Evolutionary conservation across 2,888 invertebrate genomes (phyloP).

Genomic region (Heliconius aoede): DNA sequence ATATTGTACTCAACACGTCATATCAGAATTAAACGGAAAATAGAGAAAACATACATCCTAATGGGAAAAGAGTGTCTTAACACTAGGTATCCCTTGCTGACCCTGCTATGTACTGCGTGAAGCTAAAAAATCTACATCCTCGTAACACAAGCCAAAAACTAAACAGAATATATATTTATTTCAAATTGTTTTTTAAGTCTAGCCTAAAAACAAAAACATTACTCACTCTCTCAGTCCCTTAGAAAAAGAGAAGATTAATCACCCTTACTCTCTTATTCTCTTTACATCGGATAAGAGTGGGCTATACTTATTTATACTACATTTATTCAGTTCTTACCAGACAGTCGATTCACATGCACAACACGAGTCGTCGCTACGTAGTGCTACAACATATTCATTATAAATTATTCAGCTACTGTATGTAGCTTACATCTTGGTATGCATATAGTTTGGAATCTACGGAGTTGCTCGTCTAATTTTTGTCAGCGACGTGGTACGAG

Average conservation of each 20-base stretch:
- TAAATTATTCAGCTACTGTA: conserved; percentile 21
- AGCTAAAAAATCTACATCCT: too few species aligned
- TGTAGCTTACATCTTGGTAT: conserved; percentile 6
- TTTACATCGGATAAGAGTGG: not conserved
- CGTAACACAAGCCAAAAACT: too few species aligned
- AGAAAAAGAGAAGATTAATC: not conserved
- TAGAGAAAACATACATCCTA: too few species aligned
- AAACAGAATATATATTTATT: too few species aligned
- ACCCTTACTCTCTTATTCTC: not conserved
- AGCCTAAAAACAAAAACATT: too few species aligned
- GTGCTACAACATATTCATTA: conserved; percentile 14
- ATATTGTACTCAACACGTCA: too few species aligned
- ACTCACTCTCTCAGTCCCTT: too few species aligned
- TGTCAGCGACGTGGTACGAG: not conserved
- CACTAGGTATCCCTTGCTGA: too few species aligned
- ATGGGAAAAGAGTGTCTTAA: too few species aligned
- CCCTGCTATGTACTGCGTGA: too few species aligned
- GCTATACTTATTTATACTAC: not conserved
- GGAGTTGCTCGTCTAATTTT: conserved; percentile 6
- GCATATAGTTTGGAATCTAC: conserved; percentile 13
- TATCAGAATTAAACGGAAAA: too few species aligned
- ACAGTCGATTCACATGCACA: conserved; percentile 6
- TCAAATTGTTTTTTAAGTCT: too few species aligned
- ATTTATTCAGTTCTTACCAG: not conserved
- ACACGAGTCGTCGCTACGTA: conserved; percentile 4